Base-by-base conservation (phyloP, 1,140 invertebrate species). In the Rhopalosiphum maidis region DNA sequence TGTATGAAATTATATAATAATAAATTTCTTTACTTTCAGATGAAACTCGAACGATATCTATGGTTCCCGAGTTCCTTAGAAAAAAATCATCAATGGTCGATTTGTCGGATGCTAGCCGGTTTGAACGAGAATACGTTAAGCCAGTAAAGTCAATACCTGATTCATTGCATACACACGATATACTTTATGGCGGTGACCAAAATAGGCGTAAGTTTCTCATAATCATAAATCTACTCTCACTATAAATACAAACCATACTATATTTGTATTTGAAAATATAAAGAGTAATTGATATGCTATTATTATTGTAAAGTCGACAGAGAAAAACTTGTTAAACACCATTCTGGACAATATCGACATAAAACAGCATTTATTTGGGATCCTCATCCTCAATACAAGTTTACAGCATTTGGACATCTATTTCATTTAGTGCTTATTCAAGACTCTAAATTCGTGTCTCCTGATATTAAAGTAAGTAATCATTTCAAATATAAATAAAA, bases 301-400 rank as follows among this genome's bases (percentile, higher is more conserved):
- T 60, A 21, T 90, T 30, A 82, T 83, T 94, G 11, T 94, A 41
- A n/a, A 95, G 93, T 93, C 89, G 93, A 91, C 93, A 93, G 94
- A 94, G 91, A 94, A 86, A 94, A 95, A 30, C 90, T 94, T 23
- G 85, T 95, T 25, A 93, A 95, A 83, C 96, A 96, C 93, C 95
- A 96, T 94, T 96, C 95, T 68, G 97, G 97, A 15, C 96, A 97
- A 94, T 97, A 96, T 94, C 95, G 97, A 41, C 96, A 96, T 92
- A 95, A 96, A 91, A 95, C 95, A 37, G 96, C 96, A 23, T 95
- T 96, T 94, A 95, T 97, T 37, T 97, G 97, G 97, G 97, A 97
- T 95, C 97, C 97, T 30, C 96, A 97, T 95, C 97, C 97, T 4
- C 96, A 96, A 93, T 97, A 97, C 94, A 96, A 96, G 94, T 96